phyloP scores from a whole-genome alignment of 2,113 vertebrate genomes.

The Nanorana parkeri region DNA sequence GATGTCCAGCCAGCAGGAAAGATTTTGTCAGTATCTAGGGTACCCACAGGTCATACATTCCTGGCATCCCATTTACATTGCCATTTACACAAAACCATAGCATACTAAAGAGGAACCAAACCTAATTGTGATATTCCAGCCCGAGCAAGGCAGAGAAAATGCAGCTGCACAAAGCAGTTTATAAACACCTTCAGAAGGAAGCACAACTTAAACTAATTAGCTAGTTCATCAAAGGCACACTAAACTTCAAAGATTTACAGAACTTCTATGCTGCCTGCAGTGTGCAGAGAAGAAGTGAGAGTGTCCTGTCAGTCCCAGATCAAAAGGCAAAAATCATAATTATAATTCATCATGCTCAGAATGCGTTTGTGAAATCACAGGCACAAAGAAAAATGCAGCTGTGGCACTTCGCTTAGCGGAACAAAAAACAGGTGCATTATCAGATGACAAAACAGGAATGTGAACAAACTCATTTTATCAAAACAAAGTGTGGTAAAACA shows the following conservation, averaged over 20 bases:
- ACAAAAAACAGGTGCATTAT: slow-evolving; percentile 51
- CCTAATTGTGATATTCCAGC: slow-evolving; percentile 30
- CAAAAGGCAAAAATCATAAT: slow-evolving; percentile 53
- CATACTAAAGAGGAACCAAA: slow-evolving; percentile 12
- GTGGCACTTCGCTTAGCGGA: slow-evolving; percentile 30
- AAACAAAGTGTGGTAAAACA: neutral
- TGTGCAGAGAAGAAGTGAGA: slow-evolving; percentile 31
- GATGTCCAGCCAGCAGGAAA: slow-evolving; percentile 53
- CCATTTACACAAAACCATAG: slow-evolving; percentile 51
- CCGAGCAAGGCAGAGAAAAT: slow-evolving; percentile 35
- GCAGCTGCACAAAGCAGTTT: slow-evolving; percentile 33
- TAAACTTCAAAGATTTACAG: slow-evolving; percentile 55
- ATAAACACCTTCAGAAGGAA: slow-evolving; percentile 55
- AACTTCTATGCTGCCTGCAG: slow-evolving; percentile 46
- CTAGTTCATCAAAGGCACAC: slow-evolving; percentile 48
- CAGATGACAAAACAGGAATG: slow-evolving; percentile 1
- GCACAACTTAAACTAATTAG: slow-evolving; percentile 55
- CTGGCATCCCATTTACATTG: slow-evolving; percentile 47
- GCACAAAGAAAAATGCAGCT: slow-evolving; percentile 52
- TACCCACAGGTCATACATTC: slow-evolving; percentile 52
- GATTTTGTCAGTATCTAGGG: slow-evolving; percentile 32
- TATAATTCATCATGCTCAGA: slow-evolving; percentile 44
- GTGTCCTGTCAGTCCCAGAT: slow-evolving; percentile 50
- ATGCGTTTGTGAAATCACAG: slow-evolving; percentile 13
- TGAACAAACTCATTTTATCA: neutral